Base-by-base conservation (phyloP, 2,888 invertebrate genomes). In the Aphidius colemani region DNA sequence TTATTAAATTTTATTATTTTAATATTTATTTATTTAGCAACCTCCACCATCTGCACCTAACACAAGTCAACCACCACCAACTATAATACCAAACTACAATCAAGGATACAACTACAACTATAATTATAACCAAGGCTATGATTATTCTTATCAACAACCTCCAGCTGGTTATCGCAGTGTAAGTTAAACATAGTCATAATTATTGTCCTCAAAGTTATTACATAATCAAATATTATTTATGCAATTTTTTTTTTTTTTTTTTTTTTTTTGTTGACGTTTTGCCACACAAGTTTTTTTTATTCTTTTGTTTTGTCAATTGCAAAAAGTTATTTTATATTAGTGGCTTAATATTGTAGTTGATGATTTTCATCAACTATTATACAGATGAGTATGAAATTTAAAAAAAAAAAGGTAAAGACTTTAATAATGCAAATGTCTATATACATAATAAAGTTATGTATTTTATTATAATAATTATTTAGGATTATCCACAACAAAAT, bases 401-500 rank as follows among this genome's bases (percentile, higher is more conserved):
- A 30, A 48, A 63, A 40, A 43, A 51, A n/a, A 66, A 75, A 77
- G 77, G 78, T 78, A 77, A 77, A 75, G 73, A 66, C 70, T 66
- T 59, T 50, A 13, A n/a, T 30, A 7, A n/a, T 7, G 8, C 4
- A 3, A 57, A 18, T 45, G 30, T 30, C 6, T 40, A 41, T 18
- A 13, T 13, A 11, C 30, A 48, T n/a, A 40, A 39, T 58, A 41
- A n/a, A 50, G 53, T 40, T 48, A n/a, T 11, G 6, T 39, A n/a
- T 13, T 59, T 10, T 67, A 66, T 53, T 63, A 66, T 61, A 55
- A 64, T 62, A 68, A 69, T 76, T 76, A 75, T 70, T 63, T 75
- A 82, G 81, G 80, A 80, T 66, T 82, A 82, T 70, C 78, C 81
- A 62, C 78, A 80, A 53, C 74, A 78, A 3, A 77, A 81, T 63